Evolutionary conservation across 2,113 vertebrate genomes (phyloP).

Genomic region (Condylura cristata): DNA sequence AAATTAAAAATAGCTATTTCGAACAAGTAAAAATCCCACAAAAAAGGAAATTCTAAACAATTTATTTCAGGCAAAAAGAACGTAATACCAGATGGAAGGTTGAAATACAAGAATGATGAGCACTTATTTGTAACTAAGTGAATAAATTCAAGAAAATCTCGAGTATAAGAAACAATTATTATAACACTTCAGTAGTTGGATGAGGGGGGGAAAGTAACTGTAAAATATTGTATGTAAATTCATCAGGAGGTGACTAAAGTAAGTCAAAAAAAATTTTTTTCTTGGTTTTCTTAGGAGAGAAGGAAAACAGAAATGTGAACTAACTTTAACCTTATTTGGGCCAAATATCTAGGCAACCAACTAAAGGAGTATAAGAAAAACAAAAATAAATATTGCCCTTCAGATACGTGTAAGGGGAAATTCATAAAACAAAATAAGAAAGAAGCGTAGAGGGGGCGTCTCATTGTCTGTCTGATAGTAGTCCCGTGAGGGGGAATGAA

Average conservation of each 20-base stretch:
- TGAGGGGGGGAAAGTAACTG: not conserved
- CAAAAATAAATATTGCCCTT: not conserved
- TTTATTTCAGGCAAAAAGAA: not conserved
- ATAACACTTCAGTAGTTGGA: not conserved
- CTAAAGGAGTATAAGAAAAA: not conserved
- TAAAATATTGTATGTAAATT: constrained; percentile 27
- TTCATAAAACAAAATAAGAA: not conserved
- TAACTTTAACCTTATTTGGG: constrained; percentile 14
- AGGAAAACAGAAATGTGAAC: constrained; percentile 20
- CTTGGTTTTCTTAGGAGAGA: not conserved
- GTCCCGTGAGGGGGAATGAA: not conserved
- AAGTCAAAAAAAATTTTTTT: not conserved
- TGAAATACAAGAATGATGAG: not conserved
- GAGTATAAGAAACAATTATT: not conserved
- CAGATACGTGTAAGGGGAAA: not conserved
- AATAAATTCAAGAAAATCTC: not conserved
- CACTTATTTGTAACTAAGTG: not conserved
- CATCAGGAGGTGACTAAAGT: not conserved
- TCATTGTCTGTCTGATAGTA: not conserved
- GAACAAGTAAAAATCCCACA: not conserved
- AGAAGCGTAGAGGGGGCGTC: not conserved
- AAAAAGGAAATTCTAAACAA: constrained; percentile 6
- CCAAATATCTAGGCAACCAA: not conserved
- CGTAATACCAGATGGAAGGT: not conserved
- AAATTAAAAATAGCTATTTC: not conserved